Base-by-base conservation (phyloP, 2,797 vertebrate genomes). In the Smutsia temminckii region DNA sequence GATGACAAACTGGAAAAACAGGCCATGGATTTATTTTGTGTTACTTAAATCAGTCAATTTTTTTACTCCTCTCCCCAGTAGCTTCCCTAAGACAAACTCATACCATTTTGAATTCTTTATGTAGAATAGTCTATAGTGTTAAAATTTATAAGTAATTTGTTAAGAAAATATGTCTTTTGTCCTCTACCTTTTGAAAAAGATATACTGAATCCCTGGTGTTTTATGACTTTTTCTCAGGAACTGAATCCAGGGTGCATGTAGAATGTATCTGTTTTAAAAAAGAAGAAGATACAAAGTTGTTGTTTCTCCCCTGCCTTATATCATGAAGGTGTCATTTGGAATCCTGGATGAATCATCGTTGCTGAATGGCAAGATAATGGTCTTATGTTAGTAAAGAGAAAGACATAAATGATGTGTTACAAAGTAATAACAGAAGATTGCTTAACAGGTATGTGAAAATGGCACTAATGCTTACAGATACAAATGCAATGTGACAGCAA, bases 391-490 rank as follows among this genome's bases (percentile, higher is more conserved):
- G 95, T 94, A 98, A 98, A 42, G 8, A 97, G 21, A 97, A 89
- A 85, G 81, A 94, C 53, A 95, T n/a, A 98, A 97, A 93, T 93
- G 49, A 97, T 93, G 64, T 97, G 95, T 97, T 97, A 94, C 91
- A 74, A 97, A 97, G 80, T 74, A 97, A 96, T 96, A 97, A 95
- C 74, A 96, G 0, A 25, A 97, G 97, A 98, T 95, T 98, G 79
- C 97, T 98, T 97, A 97, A 97, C 80, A 95, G 86, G 59, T 95
- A 89, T 96, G 29, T 29, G 77, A 86, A 98, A 98, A 96, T 80
- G 94, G 25, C 59, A 89, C 78, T 97, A 97, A 96, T 89, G 12
- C 90, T 95, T 96, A 53, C 8, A 85, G 93, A 85, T 23, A 10
- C 49, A 95, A 96, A 74, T 0, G 1, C 74, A 69, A 8, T 57